Evolutionary conservation across 2,888 invertebrate species (phyloP).

Genomic region (Ariolimax columbianus): DNA sequence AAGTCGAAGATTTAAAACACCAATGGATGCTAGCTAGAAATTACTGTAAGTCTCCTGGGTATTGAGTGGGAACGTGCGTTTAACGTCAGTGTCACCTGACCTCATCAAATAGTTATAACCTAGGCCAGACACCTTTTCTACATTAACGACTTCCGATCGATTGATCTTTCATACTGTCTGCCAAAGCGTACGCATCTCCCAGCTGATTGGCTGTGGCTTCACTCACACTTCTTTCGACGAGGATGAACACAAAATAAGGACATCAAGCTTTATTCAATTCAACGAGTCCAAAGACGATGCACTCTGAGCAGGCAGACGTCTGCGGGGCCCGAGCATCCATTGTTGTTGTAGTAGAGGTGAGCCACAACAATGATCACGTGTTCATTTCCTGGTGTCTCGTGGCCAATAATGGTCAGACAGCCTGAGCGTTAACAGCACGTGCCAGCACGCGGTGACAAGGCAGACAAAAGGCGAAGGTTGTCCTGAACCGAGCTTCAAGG

Average conservation of each 20-base stretch:
- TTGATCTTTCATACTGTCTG: not conserved
- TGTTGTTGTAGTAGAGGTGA: not conserved
- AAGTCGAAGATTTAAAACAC: not conserved
- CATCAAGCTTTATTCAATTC: not conserved
- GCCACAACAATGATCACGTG: slow-evolving; percentile 1
- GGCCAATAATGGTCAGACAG: not conserved
- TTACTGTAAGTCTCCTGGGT: not conserved
- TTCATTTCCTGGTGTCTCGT: not conserved
- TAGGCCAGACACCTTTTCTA: not conserved
- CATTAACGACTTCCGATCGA: not conserved
- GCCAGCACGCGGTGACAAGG: not conserved
- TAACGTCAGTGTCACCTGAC: slow-evolving; percentile 11
- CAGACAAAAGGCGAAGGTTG: not conserved
- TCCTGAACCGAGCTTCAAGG: not conserved
- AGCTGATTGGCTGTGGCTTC: not conserved
- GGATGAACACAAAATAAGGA: not conserved
- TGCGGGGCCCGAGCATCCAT: not conserved
- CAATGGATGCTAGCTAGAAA: not conserved
- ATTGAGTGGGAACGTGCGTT: not conserved
- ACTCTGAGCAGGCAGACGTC: not conserved
- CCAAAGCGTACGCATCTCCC: not conserved
- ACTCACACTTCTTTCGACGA: not conserved
- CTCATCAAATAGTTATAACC: slow-evolving; percentile 14
- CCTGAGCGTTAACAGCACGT: not conserved
- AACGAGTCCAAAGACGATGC: not conserved